These are phyloP conservation scores for Diplodus puntazzo DNA, from an alignment of 2,797 vertebrate genomes.

Conservation along the genomic window DNA sequence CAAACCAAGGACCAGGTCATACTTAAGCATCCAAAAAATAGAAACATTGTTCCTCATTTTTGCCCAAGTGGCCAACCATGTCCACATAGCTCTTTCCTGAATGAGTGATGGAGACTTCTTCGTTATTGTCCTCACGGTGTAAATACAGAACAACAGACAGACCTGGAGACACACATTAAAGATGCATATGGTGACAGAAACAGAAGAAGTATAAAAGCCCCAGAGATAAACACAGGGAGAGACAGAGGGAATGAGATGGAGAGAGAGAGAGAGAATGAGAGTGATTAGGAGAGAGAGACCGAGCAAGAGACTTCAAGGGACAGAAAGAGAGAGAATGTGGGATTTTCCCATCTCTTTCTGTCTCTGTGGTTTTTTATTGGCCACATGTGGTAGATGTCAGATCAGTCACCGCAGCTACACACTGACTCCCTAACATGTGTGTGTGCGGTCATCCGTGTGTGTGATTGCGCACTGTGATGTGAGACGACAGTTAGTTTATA, in stretches of 20 bases:
- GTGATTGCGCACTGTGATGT: slow-evolving; percentile 50
- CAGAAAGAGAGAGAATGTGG: slow-evolving; percentile 29
- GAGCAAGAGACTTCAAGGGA: too few species aligned
- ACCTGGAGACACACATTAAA: background rate
- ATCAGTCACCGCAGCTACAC: slow-evolving; percentile 67
- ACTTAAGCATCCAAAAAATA: too few species aligned
- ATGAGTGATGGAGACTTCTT: background rate
- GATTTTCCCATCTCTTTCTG: slow-evolving; percentile 67
- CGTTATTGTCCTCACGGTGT: too few species aligned
- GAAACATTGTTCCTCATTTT: too few species aligned
- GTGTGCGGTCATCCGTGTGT: slow-evolving; percentile 21
- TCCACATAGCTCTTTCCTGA: background rate
- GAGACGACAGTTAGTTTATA: slow-evolving; percentile 58
- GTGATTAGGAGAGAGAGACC: too few species aligned
- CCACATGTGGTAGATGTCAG: slow-evolving; percentile 77
- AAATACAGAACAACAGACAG: background rate
- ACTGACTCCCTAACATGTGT: slow-evolving; percentile 2
- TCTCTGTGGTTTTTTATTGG: slow-evolving; percentile 73
- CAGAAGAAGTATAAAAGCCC: background rate
- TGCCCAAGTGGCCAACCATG: too few species aligned
- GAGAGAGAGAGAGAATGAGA: slow-evolving; percentile 5
- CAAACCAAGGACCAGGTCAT: too few species aligned
- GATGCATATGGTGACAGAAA: slow-evolving; percentile 16
- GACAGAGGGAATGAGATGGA: background rate
- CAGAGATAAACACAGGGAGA: slow-evolving; percentile 10